A percentile compares a stretch with the other conserved stretches of the same genome.
phyloP scores from a whole-genome alignment of 1,140 invertebrate species.

The Streblospio benedicti region DNA sequence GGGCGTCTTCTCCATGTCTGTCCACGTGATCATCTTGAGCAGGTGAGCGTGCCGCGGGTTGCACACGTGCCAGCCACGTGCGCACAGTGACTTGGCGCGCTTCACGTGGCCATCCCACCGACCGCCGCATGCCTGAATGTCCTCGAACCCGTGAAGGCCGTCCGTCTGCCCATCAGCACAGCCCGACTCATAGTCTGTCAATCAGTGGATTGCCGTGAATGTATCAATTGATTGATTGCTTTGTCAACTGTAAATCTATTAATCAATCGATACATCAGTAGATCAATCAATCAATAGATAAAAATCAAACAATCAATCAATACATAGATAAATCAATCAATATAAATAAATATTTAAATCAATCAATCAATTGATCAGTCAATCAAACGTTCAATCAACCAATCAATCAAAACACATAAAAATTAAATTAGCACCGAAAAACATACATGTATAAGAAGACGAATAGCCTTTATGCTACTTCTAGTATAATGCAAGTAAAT shows the following conservation, averaged over 20 bases:
- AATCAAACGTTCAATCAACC: too few relatives aligned
- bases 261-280: too few relatives aligned
- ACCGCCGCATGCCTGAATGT: slow-evolving; percentile 34
- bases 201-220: background rate
- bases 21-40: slow-evolving; percentile 28
- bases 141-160: slow-evolving; percentile 25
- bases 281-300: too few relatives aligned
- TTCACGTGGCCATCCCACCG: slow-evolving; percentile 37
- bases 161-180: slow-evolving; percentile 32
- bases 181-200: slow-evolving; percentile 31
- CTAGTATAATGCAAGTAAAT: too few relatives aligned
- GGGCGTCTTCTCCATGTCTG: slow-evolving; percentile 29
- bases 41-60: slow-evolving; percentile 26
- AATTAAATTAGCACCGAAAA: too few relatives aligned
- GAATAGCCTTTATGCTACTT: too few relatives aligned
- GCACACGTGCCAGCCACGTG: slow-evolving; percentile 36
- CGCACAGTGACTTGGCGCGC: slow-evolving; percentile 27
- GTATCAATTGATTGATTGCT: background rate
- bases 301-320: too few relatives aligned
- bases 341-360: too few relatives aligned
- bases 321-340: too few relatives aligned
- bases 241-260: background rate
- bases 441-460: too few relatives aligned
- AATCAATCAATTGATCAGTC: too few relatives aligned
- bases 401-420: too few relatives aligned